Evolutionary conservation across 2,888 invertebrate species (phyloP), one percentile per base, ranked within the genome.

Genomic region (Dicycla oo): DNA sequence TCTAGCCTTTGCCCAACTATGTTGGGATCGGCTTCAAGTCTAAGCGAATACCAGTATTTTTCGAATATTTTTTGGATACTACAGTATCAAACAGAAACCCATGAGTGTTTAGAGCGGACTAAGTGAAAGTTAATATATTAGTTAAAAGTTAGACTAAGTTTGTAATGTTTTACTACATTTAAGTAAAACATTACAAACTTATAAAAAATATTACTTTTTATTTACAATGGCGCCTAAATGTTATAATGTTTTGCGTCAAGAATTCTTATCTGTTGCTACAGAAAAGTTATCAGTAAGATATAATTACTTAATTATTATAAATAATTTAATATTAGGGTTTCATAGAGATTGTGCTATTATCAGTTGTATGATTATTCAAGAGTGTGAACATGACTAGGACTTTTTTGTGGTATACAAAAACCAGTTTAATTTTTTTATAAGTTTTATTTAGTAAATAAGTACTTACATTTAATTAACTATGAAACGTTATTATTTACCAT

Each of bases 271-370:
- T 66, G 23, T 63, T 34, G 51, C 70, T 63, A 49, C 34, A 45
- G 38, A 51, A 61, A 15, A 62, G 57, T 26, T 78, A 84, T 83
- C 84, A 78, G 51, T 54, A 45, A 66, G 65, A 66, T 67, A 61
- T 73, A 69, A 71, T 62, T n/a, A n/a, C n/a, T n/a, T 80, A 73
- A 73, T 74, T 78, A 62, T 74, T 78, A 61, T 62, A 53, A 68
- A 53, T 49, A 58, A 73, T 71, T 66, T 51, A 45, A 58, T 73
- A 71, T 63, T 18, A 65, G 38, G 56, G 69, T 72, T 62, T 60
- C 58, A 23, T 61, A 62, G 11, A 56, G 73, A 76, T 69, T 61
- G 73, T 73, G 10, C 20, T 54, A 58, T 57, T 67, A 75, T 61
- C 23, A 54, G 58, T 75, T 54, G 40, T 57, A 62, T 56, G 23